Percentiles rank a stretch among this genome's conserved stretches.
phyloP scores from a whole-genome alignment of 2,797 vertebrate species.

The Acanthurus lineatus region DNA sequence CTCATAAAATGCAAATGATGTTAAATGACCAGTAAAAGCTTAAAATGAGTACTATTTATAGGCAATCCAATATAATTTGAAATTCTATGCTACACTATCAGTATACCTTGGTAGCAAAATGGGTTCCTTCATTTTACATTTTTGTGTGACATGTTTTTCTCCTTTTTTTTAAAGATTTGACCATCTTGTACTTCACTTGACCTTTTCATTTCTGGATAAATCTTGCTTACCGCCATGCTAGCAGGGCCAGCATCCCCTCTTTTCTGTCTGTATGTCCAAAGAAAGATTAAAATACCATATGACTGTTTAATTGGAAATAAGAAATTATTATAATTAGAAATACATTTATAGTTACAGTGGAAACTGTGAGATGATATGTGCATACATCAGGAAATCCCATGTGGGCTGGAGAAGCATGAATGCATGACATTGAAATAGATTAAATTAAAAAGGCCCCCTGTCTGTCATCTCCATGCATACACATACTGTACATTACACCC shows the following conservation, averaged over 20 bases:
- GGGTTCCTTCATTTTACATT: background rate
- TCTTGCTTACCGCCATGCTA: background rate
- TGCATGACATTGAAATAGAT: constrained; percentile 44
- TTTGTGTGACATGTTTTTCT: background rate
- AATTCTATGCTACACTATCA: background rate
- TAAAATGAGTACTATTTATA: too few species aligned
- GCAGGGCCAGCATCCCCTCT: background rate
- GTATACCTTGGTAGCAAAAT: background rate
- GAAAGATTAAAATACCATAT: constrained; percentile 22
- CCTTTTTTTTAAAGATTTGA: background rate
- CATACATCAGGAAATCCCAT: constrained; percentile 18
- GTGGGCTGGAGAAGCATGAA: constrained; percentile 20
- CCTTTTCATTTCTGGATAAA: constrained; percentile 17
- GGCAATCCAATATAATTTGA: too few species aligned
- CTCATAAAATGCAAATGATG: too few species aligned
- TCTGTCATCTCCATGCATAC: constrained; percentile 24
- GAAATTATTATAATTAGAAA: constrained; percentile 17
- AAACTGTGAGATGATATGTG: constrained; percentile 4
- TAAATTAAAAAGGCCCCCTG: constrained; percentile 35
- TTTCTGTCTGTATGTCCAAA: background rate
- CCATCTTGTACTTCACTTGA: background rate
- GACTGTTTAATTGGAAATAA: constrained; percentile 10
- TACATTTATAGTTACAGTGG: constrained; percentile 12
- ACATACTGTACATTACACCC: constrained; percentile 47
- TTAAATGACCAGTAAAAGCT: too few species aligned